Conservation (phyloP, 1,140 invertebrate species). For the Trissolcus basalis region DNA sequence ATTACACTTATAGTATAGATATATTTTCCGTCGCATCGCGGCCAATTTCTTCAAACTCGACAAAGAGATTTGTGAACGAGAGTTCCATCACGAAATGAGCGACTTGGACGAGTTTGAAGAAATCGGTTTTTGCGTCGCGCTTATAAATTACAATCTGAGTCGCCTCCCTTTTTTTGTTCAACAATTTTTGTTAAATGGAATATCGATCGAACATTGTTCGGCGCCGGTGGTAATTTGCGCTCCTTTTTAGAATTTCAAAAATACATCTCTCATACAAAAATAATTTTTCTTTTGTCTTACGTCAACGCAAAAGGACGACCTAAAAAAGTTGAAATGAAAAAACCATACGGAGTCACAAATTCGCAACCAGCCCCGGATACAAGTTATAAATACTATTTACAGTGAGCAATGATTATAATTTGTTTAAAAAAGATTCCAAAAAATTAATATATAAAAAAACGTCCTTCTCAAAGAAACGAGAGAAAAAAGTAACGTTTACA, state of each 20-base stretch:
- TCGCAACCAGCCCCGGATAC: constrained; percentile 50
- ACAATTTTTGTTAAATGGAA: constrained; percentile 41
- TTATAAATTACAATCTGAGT: constrained; percentile 49
- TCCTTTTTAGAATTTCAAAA: not conserved
- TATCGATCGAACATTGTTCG: constrained; percentile 50
- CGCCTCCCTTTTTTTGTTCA: constrained; percentile 34
- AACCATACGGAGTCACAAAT: constrained; percentile 2
- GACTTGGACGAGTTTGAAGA: constrained; percentile 30
- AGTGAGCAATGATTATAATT: constrained; percentile 55
- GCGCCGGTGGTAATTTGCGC: constrained; percentile 39
- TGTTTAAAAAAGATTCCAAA: constrained; percentile 17
- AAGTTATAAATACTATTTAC: constrained; percentile 58
- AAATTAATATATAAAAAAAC: constrained; percentile 9
- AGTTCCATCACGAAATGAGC: not conserved
- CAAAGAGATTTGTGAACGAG: not conserved
- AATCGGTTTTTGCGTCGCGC: constrained; percentile 40
- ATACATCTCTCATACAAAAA: constrained; percentile 15
- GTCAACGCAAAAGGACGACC: not conserved
- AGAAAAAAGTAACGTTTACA: too few relatives aligned
- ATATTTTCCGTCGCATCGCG: constrained; percentile 29
- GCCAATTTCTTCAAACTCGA: constrained; percentile 33
- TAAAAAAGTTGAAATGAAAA: constrained; percentile 3
- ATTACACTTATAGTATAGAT: constrained; percentile 44
- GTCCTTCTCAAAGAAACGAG: not conserved
- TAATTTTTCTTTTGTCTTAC: constrained; percentile 8